phyloP scores from a whole-genome alignment of 2,797 vertebrate species.

The Brotula barbata region DNA sequence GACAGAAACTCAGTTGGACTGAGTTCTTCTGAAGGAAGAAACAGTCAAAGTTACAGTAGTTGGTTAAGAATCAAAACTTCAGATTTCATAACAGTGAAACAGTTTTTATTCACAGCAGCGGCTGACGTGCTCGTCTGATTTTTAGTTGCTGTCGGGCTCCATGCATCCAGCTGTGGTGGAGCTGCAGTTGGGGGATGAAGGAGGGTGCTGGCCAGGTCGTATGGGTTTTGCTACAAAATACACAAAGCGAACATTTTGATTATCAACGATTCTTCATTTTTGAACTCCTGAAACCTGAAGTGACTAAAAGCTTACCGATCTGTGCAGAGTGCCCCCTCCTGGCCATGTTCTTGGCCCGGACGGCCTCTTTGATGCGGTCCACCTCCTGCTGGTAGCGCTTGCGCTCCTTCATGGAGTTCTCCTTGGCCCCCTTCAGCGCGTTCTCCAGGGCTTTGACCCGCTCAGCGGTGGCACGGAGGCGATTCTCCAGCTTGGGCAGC shows the following conservation, averaged over 20 bases:
- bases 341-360: conserved; percentile 97
- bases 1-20: too few relatives aligned
- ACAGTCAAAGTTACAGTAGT: too few relatives aligned
- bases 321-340: conserved; percentile 94
- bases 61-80: too few relatives aligned
- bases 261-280: too few relatives aligned
- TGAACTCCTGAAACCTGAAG: too few relatives aligned
- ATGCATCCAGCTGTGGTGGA: conserved; percentile 80
- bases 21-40: too few relatives aligned
- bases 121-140: conserved; percentile 50
- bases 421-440: conserved; percentile 96
- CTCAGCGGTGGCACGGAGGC: conserved; percentile 94
- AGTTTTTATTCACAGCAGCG: conserved; percentile 24
- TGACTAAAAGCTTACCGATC: conserved; percentile 79
- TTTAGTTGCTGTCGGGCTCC: conserved; percentile 73
- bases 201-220: conserved; percentile 87
- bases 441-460: conserved; percentile 96
- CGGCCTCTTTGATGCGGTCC: conserved; percentile 98
- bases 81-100: too few relatives aligned
- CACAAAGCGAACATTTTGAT: background rate
- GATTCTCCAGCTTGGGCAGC: conserved; percentile 97
- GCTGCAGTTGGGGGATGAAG: conserved; percentile 84
- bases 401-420: conserved; percentile 94
- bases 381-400: conserved; percentile 98
- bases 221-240: conserved; percentile 86